A percentile compares a stretch with the other conserved stretches of the same genome.
Evolutionary conservation across 1,140 invertebrate genomes (phyloP).

Genomic region (Drosophila nigromelanica): DNA sequence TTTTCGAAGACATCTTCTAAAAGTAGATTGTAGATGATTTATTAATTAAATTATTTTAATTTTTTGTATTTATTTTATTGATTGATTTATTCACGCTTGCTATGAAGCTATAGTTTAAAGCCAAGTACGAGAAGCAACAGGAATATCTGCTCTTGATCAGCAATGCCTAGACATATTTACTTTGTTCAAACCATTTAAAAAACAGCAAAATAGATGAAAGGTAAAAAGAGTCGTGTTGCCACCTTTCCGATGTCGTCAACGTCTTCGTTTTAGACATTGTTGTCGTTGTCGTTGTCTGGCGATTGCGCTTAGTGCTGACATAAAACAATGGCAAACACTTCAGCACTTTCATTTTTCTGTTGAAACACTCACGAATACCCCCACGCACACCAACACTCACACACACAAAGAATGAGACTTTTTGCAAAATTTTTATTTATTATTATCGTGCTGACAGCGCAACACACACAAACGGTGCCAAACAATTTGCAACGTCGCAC

Average conservation of each 20-base stretch:
- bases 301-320: slow-evolving; percentile 56
- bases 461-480: slow-evolving; percentile 16
- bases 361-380: slow-evolving; percentile 53
- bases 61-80: too few species aligned
- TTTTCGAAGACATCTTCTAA: too few species aligned
- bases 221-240: not conserved
- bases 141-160: not conserved
- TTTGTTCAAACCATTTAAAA: not conserved
- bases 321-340: slow-evolving; percentile 74
- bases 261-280: slow-evolving; percentile 21
- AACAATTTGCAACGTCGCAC: slow-evolving; percentile 65
- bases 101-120: too few species aligned
- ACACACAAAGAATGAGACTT: slow-evolving; percentile 41
- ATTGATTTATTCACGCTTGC: too few species aligned
- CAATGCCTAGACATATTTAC: not conserved
- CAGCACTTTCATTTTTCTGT: slow-evolving; percentile 74
- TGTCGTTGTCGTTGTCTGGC: slow-evolving; percentile 24
- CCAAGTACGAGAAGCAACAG: too few species aligned
- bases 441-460: slow-evolving; percentile 49
- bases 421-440: slow-evolving; percentile 78
- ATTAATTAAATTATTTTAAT: too few species aligned
- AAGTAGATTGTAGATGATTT: too few species aligned
- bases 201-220: not conserved
- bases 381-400: slow-evolving; percentile 6
- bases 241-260: slow-evolving; percentile 23